phyloP scores from a whole-genome alignment of 2,797 vertebrate genomes.

The Margarornis squamiger region DNA sequence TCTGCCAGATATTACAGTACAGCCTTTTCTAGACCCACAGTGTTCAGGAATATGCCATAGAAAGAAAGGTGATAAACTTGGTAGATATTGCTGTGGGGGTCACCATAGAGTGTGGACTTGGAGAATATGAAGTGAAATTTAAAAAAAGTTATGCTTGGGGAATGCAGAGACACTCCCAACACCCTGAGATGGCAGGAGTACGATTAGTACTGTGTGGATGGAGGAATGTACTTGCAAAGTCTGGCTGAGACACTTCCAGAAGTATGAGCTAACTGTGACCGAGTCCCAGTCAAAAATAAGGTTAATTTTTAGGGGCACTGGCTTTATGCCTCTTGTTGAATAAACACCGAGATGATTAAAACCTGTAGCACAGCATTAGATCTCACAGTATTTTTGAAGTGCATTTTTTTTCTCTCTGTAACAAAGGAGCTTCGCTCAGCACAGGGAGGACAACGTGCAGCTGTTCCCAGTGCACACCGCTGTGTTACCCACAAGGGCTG shows the following conservation, averaged over 20 bases:
- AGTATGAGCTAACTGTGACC: not conserved
- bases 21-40: not conserved
- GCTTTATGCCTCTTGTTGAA: not conserved
- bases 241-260: not conserved
- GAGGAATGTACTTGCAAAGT: not conserved
- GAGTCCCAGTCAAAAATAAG: not conserved
- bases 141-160: not conserved
- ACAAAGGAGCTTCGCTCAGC: not conserved
- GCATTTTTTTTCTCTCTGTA: not conserved
- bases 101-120: not conserved
- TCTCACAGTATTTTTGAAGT: not conserved
- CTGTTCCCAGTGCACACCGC: not conserved
- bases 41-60: not conserved
- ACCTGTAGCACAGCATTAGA: not conserved
- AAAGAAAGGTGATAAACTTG: not conserved
- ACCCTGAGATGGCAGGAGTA: not conserved
- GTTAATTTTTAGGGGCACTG: not conserved
- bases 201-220: not conserved
- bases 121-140: not conserved
- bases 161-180: not conserved
- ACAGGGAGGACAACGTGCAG: accelerated
- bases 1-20: not conserved
- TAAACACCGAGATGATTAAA: not conserved
- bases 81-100: not conserved
- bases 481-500: not conserved